phyloP scores from a whole-genome alignment of 1,140 invertebrate genomes.

The Drosophila asahinai region DNA sequence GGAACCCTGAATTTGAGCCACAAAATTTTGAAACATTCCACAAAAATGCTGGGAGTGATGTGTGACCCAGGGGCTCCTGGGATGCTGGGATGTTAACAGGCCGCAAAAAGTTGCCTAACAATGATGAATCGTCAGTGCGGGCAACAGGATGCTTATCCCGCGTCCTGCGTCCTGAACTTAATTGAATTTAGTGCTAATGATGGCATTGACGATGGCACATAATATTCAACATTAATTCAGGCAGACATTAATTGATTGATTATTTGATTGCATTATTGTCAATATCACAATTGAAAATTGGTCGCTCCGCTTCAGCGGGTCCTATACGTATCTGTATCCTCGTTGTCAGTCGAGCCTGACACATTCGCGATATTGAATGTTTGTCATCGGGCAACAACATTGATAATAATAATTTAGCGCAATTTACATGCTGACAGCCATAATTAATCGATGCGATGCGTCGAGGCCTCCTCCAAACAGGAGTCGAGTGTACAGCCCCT shows the following conservation, averaged over 20 bases:
- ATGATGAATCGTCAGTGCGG: conserved; percentile 69
- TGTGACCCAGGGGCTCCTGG: conserved; percentile 31
- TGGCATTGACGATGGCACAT: conserved; percentile 77
- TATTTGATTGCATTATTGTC: conserved; percentile 84
- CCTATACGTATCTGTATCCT: conserved; percentile 25
- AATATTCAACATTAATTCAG: conserved; percentile 80
- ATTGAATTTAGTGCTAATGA: conserved; percentile 83
- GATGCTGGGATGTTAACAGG: conserved; percentile 20
- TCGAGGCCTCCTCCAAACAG: conserved; percentile 3
- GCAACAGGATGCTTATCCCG: conserved; percentile 20
- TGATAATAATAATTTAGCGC: conserved; percentile 75
- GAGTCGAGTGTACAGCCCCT: conserved; percentile 1
- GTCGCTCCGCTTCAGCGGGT: conserved; percentile 29
- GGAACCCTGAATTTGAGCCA: background rate
- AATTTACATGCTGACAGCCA: conserved; percentile 76
- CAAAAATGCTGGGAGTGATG: conserved; percentile 21
- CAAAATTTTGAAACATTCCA: conserved; percentile 25
- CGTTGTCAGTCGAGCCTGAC: conserved; percentile 39
- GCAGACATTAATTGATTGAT: conserved; percentile 82
- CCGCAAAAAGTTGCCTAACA: conserved; percentile 41
- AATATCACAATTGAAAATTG: conserved; percentile 74
- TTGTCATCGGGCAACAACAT: conserved; percentile 38
- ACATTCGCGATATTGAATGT: conserved; percentile 36
- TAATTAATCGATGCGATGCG: conserved; percentile 73
- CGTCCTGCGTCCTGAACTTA: conserved; percentile 42